Evolutionary conservation across 2,797 vertebrate species (phyloP).

Genomic region (Falco concolor): DNA sequence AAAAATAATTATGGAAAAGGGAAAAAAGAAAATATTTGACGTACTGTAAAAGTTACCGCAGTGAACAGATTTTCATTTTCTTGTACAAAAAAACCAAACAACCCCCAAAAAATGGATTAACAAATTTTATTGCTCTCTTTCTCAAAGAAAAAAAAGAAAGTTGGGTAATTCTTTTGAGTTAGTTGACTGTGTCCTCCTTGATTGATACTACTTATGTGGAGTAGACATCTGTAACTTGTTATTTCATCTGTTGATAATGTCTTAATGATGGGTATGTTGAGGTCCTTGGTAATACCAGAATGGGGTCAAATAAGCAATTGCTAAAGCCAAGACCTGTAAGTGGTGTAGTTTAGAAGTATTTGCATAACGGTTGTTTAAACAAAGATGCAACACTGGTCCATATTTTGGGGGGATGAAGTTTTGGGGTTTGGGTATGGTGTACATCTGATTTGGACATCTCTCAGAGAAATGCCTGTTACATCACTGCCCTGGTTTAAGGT

Average conservation of each 20-base stretch:
- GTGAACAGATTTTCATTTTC: constrained; percentile 26
- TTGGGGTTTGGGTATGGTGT: neutral
- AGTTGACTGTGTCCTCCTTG: neutral
- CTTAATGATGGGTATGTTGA: neutral
- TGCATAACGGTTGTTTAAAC: neutral
- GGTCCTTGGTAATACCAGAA: neutral
- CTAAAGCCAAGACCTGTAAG: neutral
- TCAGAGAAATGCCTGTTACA: neutral
- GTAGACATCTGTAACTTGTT: neutral
- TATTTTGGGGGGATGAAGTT: neutral
- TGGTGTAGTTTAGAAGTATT: neutral
- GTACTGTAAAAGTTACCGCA: constrained; percentile 27
- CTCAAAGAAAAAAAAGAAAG: neutral
- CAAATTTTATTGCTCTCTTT: neutral
- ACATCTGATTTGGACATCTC: neutral
- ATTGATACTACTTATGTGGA: neutral
- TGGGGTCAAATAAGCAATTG: neutral
- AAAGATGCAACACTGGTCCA: fast-evolving
- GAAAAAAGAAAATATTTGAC: neutral
- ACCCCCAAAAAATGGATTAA: neutral
- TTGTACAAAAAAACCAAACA: neutral
- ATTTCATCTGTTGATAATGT: neutral
- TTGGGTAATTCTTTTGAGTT: neutral
- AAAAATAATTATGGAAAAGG: constrained; percentile 53
- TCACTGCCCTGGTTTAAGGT: neutral